A percentile compares a stretch with the other conserved stretches of the same genome.
Conservation (phyloP, 2,888 invertebrate species). For the Yponomeuta malinellus region DNA sequence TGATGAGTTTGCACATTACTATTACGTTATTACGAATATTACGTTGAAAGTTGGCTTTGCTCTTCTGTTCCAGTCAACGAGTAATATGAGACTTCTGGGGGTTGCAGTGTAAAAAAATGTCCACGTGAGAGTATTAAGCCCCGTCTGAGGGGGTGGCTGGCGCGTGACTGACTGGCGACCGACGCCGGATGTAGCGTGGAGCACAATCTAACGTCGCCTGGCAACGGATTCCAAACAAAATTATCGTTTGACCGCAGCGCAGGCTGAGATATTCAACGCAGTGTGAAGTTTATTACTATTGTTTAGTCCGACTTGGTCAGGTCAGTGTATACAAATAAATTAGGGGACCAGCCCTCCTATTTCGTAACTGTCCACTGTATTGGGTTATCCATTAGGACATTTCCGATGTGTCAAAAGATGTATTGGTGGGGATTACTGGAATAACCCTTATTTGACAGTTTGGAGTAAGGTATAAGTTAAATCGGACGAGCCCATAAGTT, state of each 20-base stretch:
- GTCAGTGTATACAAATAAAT: too few species aligned
- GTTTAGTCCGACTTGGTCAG: too few species aligned
- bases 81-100: background rate
- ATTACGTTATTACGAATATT: too few species aligned
- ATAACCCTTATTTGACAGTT: too few species aligned
- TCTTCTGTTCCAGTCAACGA: background rate
- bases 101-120: background rate
- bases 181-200: constrained; percentile 53
- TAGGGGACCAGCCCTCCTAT: too few species aligned
- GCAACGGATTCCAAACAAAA: constrained; percentile 70
- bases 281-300: background rate
- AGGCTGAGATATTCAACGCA: background rate
- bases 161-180: constrained; percentile 28
- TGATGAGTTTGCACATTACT: too few species aligned
- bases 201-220: constrained; percentile 44
- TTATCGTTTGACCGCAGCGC: constrained; percentile 20
- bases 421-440: too few species aligned
- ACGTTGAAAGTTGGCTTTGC: background rate
- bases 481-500: too few species aligned
- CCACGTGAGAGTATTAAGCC: constrained; percentile 28
- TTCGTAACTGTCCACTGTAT: too few species aligned
- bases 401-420: too few species aligned
- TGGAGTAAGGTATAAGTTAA: too few species aligned
- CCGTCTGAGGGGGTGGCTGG: constrained; percentile 40
- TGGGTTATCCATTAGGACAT: too few species aligned